These are phyloP conservation scores for Drosophila setifemur DNA, from an alignment of 1,140 invertebrate genomes.

Conservation along the genomic window DNA sequence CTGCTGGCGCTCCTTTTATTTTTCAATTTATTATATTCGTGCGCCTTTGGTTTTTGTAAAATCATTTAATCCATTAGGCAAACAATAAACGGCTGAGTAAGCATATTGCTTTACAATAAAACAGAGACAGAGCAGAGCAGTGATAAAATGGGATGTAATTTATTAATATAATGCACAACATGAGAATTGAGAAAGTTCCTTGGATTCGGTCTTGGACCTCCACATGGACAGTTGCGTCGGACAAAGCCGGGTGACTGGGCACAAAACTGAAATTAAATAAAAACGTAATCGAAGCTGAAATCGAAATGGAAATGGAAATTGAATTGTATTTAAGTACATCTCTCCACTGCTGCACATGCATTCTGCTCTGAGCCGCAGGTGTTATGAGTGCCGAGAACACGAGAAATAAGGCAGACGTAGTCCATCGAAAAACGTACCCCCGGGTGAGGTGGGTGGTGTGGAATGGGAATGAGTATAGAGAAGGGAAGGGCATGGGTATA, in stretches of 20 bases:
- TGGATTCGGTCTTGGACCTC: not conserved
- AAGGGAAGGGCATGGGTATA: too few species aligned
- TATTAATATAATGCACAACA: constrained; percentile 71
- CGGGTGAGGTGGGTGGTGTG: not conserved
- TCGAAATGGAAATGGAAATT: constrained; percentile 41
- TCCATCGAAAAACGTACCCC: not conserved
- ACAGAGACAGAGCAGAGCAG: constrained; percentile 55
- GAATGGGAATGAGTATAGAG: too few species aligned
- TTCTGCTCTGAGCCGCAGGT: constrained; percentile 54
- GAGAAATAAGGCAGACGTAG: constrained; percentile 23
- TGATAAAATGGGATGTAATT: constrained; percentile 76
- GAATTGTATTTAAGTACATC: constrained; percentile 26
- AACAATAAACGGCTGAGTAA: constrained; percentile 81
- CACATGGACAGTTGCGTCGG: constrained; percentile 18
- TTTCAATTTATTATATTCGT: constrained; percentile 76
- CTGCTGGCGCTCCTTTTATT: constrained; percentile 68
- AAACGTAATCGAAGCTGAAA: constrained; percentile 51
- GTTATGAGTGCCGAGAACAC: constrained; percentile 54
- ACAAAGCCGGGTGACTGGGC: constrained; percentile 49
- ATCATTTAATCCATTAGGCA: constrained; percentile 80
- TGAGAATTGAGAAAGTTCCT: constrained; percentile 23
- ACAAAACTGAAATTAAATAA: constrained; percentile 58
- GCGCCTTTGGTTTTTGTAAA: constrained; percentile 56
- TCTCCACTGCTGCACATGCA: constrained; percentile 26
- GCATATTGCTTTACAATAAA: constrained; percentile 78